A percentile compares a stretch with the other conserved stretches of the same genome.
Conservation (phyloP, 2,888 invertebrate genomes). For the Pyrrhia umbra region DNA sequence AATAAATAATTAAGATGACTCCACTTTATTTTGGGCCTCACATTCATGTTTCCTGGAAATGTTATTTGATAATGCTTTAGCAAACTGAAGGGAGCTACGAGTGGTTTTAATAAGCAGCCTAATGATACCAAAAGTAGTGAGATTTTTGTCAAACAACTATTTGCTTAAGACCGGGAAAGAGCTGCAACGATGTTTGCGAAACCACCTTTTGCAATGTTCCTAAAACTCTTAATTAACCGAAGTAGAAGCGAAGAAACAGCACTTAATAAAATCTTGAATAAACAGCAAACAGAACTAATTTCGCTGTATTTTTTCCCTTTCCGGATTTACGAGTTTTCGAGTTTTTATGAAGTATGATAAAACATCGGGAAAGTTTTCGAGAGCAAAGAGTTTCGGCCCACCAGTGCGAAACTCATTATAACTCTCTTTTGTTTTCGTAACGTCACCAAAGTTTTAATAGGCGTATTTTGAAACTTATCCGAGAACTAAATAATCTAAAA, state of each 20-base stretch:
- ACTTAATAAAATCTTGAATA: constrained; percentile 34
- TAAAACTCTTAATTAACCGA: constrained; percentile 36
- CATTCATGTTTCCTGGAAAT: not conserved
- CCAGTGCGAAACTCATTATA: constrained; percentile 66
- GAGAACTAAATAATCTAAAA: constrained; percentile 54
- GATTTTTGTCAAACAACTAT: constrained; percentile 31
- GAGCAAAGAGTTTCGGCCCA: constrained; percentile 57
- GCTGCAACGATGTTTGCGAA: constrained; percentile 18
- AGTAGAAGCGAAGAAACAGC: constrained; percentile 13
- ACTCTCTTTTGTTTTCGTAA: constrained; percentile 67
- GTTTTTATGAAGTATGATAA: constrained; percentile 48
- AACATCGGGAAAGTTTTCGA: constrained; percentile 56
- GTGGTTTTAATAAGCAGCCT: constrained; percentile 19
- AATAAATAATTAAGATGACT: constrained; percentile 23
- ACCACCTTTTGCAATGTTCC: constrained; percentile 13
- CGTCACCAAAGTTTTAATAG: constrained; percentile 68
- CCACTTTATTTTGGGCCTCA: not conserved
- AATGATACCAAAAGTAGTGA: constrained; percentile 17
- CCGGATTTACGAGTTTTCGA: constrained; percentile 12
- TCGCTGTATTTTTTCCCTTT: constrained; percentile 21
- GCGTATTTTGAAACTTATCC: constrained; percentile 56
- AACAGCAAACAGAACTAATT: constrained; percentile 29
- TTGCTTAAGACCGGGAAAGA: constrained; percentile 11
- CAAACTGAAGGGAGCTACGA: not conserved
- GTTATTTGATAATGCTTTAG: not conserved